Conservation (phyloP, 2,113 vertebrate species). For the Centropus unirufus region DNA sequence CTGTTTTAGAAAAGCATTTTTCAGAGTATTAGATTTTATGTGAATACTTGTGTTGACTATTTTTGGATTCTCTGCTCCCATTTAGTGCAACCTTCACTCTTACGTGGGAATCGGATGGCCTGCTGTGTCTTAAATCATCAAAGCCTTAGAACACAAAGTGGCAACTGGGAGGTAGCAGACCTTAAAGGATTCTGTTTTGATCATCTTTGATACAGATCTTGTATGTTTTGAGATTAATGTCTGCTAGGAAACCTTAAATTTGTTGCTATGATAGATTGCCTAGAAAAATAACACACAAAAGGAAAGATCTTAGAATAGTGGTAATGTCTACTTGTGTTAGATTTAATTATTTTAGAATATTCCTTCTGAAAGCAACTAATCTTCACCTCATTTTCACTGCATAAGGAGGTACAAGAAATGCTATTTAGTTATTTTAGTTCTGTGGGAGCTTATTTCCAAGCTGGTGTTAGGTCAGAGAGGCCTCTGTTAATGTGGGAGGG, state of each 20-base stretch:
- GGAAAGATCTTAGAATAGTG: background rate
- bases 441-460: background rate
- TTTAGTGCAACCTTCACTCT: background rate
- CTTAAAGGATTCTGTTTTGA: background rate
- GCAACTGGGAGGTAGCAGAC: background rate
- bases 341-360: background rate
- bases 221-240: background rate
- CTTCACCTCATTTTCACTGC: background rate
- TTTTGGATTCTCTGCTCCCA: background rate
- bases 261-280: background rate
- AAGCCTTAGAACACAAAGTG: slow-evolving; percentile 36
- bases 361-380: background rate
- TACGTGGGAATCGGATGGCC: background rate
- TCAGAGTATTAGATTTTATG: background rate
- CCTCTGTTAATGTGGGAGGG: accelerated
- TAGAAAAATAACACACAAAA: background rate
- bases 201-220: background rate
- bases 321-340: background rate
- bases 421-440: background rate
- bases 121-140: slow-evolving; percentile 28
- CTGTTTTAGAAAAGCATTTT: background rate
- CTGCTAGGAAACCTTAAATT: background rate
- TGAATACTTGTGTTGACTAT: background rate
- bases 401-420: background rate
- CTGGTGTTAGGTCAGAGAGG: background rate